Percentiles rank a stretch among this genome's conserved stretches.
Evolutionary conservation across 2,113 vertebrate genomes (phyloP).

Genomic region (Odontophorus gujanensis): DNA sequence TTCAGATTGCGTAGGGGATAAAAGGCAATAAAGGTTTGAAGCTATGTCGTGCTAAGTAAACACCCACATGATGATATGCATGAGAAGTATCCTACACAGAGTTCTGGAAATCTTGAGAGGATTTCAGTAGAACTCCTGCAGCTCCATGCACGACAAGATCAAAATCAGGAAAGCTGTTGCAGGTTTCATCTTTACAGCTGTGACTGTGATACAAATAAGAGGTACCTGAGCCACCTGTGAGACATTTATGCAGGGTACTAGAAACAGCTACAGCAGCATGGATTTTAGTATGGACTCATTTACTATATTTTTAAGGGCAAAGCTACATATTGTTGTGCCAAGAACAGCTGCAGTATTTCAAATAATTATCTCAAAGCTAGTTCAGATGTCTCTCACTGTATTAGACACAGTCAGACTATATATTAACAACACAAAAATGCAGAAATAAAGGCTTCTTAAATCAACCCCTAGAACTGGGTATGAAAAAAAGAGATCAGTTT

Average conservation of each 20-base stretch:
- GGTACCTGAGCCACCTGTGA: background rate
- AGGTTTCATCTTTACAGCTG: background rate
- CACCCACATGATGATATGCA: constrained; percentile 31
- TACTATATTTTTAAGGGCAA: background rate
- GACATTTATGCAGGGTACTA: fast-evolving
- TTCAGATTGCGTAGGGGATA: constrained; percentile 52
- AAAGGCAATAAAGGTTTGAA: constrained; percentile 44
- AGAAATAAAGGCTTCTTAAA: background rate
- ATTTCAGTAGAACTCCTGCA: background rate
- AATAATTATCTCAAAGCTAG: background rate
- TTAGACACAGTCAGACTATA: background rate
- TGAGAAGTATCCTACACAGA: constrained; percentile 26
- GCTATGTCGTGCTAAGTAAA: constrained; percentile 58
- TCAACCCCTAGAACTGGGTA: background rate
- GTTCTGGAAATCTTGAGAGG: constrained; percentile 10
- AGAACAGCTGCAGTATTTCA: background rate
- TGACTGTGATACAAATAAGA: background rate
- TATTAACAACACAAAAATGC: background rate
- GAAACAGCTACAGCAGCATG: background rate
- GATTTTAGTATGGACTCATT: background rate
- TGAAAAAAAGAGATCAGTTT: background rate
- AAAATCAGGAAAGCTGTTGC: background rate
- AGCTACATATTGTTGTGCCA: background rate
- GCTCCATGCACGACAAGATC: background rate
- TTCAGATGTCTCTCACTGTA: background rate